Conservation (phyloP, 1,140 invertebrate species). For the Theocolax elegans region DNA sequence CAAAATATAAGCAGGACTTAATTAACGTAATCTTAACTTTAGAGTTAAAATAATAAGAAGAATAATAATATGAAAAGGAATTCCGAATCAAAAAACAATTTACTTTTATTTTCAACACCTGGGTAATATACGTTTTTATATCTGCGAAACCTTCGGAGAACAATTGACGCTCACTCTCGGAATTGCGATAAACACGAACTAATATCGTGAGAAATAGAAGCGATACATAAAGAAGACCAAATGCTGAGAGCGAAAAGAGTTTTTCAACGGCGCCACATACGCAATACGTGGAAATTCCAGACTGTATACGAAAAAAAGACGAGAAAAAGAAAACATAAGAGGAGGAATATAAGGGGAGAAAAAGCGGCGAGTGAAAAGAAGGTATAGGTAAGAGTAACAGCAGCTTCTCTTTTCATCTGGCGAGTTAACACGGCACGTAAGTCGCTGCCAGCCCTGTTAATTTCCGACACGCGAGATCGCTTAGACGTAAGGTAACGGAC, state of each 20-base stretch:
- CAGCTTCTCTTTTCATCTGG: constrained; percentile 34
- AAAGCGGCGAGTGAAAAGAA: no score
- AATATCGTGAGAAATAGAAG: constrained; percentile 16
- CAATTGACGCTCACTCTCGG: no score
- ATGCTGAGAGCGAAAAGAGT: constrained; percentile 1
- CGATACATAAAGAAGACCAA: not conserved
- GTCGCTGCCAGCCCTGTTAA: constrained; percentile 22
- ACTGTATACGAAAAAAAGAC: not conserved
- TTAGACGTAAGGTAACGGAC: constrained; percentile 22
- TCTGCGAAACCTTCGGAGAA: no score
- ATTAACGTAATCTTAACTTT: no score
- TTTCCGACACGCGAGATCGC: constrained; percentile 33
- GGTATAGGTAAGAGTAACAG: no score
- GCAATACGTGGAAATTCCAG: constrained; percentile 34
- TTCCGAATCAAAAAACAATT: no score
- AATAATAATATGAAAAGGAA: no score
- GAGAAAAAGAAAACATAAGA: not conserved
- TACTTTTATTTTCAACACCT: no score
- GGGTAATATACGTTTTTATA: no score
- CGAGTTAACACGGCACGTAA: constrained; percentile 21
- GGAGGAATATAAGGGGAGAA: not conserved
- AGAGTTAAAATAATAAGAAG: no score
- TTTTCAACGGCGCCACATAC: not conserved
- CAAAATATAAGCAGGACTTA: no score
- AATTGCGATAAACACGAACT: no score